Percentiles rank a stretch among this genome's conserved stretches.
phyloP scores from a whole-genome alignment of 1,140 invertebrate species.

The Nebria ingens region DNA sequence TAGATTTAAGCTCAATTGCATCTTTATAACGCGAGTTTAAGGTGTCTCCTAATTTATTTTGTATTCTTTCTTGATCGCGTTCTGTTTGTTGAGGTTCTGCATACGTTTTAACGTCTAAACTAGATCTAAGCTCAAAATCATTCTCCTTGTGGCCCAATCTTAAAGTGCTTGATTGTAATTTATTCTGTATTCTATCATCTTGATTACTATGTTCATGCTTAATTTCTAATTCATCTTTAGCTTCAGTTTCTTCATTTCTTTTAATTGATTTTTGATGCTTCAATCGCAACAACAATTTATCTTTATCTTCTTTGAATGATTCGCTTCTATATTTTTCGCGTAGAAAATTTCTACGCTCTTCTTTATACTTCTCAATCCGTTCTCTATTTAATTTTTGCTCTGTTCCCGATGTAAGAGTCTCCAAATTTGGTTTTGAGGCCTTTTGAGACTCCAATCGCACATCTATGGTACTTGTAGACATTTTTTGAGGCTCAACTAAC shows the following conservation, averaged over 20 bases:
- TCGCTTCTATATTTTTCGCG: constrained; percentile 80
- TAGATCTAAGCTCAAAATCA: no score
- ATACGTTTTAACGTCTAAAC: no score
- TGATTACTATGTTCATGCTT: background rate
- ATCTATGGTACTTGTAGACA: constrained; percentile 5
- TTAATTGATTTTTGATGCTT: constrained; percentile 16
- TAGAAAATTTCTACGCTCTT: constrained; percentile 74
- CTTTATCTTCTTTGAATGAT: constrained; percentile 57
- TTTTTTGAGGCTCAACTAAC: background rate
- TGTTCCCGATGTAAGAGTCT: constrained; percentile 15
- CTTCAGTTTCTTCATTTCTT: background rate
- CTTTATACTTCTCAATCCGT: constrained; percentile 83
- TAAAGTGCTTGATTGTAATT: background rate
- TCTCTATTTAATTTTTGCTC: constrained; percentile 49
- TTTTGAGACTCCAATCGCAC: background rate
- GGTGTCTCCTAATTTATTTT: no score
- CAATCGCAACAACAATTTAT: constrained; percentile 29
- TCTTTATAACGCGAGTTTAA: no score
- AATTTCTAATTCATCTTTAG: background rate
- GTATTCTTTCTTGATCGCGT: no score
- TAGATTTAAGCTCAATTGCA: background rate
- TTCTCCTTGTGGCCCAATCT: background rate
- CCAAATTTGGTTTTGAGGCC: constrained; percentile 32
- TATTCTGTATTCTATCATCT: background rate
- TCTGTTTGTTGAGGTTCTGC: no score